Conservation (phyloP, 2,113 vertebrate genomes). For the Progne subis region DNA sequence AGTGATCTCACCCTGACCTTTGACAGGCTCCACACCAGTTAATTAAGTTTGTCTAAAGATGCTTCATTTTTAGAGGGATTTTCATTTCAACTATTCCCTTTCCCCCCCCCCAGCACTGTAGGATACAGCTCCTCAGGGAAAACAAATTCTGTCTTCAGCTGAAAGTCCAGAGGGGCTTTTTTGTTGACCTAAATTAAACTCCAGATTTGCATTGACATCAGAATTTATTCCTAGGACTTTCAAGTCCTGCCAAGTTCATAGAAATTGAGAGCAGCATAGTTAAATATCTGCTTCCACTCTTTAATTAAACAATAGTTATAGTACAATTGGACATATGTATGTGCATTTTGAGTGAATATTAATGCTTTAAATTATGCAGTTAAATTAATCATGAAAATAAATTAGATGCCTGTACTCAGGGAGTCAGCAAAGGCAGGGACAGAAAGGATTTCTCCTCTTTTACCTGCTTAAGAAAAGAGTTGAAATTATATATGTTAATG, state of each 20-base stretch:
- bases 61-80: neutral
- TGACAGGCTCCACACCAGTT: neutral
- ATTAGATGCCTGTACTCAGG: neutral
- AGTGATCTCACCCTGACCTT: neutral
- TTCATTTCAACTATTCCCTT: neutral
- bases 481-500: conserved; percentile 4
- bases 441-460: neutral
- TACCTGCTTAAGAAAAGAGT: neutral
- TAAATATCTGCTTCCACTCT: neutral
- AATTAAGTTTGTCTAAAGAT: neutral
- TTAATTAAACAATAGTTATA: conserved; percentile 44
- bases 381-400: neutral
- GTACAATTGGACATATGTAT: neutral
- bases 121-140: neutral
- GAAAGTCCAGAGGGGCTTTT: neutral
- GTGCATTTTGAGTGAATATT: neutral
- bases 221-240: conserved; percentile 7
- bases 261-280: neutral
- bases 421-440: neutral
- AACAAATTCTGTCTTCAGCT: neutral
- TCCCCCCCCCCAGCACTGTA: neutral
- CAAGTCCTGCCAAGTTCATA: conserved; percentile 1
- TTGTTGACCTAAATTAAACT: conserved; percentile 6
- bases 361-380: neutral
- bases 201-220: conserved; percentile 20